Base-by-base conservation (phyloP, 1,140 invertebrate genomes). In the Rhopalosiphum padi region DNA sequence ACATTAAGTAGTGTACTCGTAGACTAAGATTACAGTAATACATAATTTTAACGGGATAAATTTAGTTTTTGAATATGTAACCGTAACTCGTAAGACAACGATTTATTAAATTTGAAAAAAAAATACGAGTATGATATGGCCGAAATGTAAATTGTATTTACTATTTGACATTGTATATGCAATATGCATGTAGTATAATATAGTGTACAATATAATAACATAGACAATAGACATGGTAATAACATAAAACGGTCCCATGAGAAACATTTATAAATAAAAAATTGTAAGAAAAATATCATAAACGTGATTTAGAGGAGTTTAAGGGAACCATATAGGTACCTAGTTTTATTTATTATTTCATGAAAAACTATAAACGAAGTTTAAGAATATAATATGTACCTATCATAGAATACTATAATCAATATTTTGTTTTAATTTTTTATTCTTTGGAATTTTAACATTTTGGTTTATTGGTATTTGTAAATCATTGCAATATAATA, bases 251-350 rank as follows among this genome's bases (percentile, higher is more conserved):
- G 30, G 86, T 48, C 85, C 43, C 41, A 46, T 25, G 85, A 41
- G 85, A 41, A 46, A 86, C 43, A 46, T 46, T 86, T 86, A 25
- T 18, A 46, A 30, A 46, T 46, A 86, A 86, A 41, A 88, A 51
- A 88, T n/a, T 88, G 4, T 18, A 48, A 88, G 6, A 7, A 18
- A 88, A 88, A 48, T 88, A 51, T 48, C 30, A 46, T 51, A 88
- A 88, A 88, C 46, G 48, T 51, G 86, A 88, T 88, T 88, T 88
- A 88, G 46, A 51, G 30, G n/a, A 51, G 46, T 51, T 88, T 35
- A 88, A n/a, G 8, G 1, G 6, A 30, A n/a, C 23, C 25, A 25
- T 48, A 4, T 48, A 41, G 2, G 41, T 41, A 21, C 46, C 23
- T 85, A 35, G 35, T 48, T n/a, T 30, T 88, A 88, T 88, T 77